phyloP scores from a whole-genome alignment of 2,888 invertebrate genomes.

The Alentia gelatinosa region DNA sequence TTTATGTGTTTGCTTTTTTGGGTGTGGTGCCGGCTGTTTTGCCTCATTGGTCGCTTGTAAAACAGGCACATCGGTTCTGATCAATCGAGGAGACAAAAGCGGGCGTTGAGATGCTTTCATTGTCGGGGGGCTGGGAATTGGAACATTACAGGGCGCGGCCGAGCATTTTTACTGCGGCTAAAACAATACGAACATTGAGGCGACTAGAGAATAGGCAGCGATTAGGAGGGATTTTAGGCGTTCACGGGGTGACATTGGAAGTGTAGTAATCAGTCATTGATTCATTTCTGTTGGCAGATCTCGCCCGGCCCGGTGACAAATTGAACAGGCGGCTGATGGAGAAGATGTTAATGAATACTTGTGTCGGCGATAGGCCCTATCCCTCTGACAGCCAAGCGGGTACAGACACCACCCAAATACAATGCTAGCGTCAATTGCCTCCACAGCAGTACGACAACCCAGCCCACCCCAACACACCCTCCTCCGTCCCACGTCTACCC shows the following conservation, averaged over 20 bases:
- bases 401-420: not conserved
- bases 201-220: constrained; percentile 10
- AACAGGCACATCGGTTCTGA: constrained; percentile 37
- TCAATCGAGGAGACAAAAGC: not conserved
- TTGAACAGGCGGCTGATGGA: constrained; percentile 16
- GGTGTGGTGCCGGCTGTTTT: not conserved
- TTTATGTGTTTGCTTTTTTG: not conserved
- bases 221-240: constrained; percentile 25
- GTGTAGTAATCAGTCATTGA: constrained; percentile 42
- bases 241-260: constrained; percentile 12
- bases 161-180: not conserved
- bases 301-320: not conserved
- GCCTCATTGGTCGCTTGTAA: not conserved
- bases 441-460: not conserved
- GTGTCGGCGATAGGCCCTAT: constrained; percentile 15
- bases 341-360: constrained; percentile 52
- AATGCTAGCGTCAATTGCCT: constrained; percentile 14
- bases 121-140: constrained; percentile 15
- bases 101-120: not conserved
- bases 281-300: constrained; percentile 46
- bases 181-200: not conserved
- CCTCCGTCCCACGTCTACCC: not conserved
- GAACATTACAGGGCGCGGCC: not conserved
- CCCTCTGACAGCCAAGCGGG: not conserved
- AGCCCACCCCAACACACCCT: not conserved